Conservation (phyloP, 2,113 vertebrate species). For the Microtus oregoni region DNA sequence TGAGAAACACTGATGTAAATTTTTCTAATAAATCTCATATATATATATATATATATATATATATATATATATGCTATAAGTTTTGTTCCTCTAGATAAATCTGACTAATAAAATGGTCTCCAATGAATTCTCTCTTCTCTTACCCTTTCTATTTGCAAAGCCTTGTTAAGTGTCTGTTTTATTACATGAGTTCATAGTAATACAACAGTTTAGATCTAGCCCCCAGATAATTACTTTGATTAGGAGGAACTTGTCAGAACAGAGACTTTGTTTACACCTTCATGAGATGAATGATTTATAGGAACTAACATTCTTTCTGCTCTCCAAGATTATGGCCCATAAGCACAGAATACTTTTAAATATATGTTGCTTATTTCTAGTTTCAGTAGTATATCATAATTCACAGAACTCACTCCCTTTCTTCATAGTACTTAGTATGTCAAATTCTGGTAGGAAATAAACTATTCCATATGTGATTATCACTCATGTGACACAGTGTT, state of each 20-base stretch:
- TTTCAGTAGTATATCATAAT: slow-evolving; percentile 46
- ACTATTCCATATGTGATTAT: slow-evolving; percentile 40
- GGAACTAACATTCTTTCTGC: slow-evolving; percentile 26
- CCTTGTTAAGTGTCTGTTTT: slow-evolving; percentile 62
- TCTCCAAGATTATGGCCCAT: slow-evolving; percentile 28
- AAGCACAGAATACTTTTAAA: slow-evolving; percentile 26
- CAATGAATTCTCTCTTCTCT: background rate
- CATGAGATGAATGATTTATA: slow-evolving; percentile 53
- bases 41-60: too few species aligned
- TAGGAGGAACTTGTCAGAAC: slow-evolving; percentile 73
- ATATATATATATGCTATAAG: background rate
- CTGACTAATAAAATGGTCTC: background rate
- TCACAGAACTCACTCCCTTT: slow-evolving; percentile 15
- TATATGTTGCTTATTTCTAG: background rate
- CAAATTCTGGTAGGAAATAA: slow-evolving; percentile 38
- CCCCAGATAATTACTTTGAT: slow-evolving; percentile 60
- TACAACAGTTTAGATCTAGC: slow-evolving; percentile 51
- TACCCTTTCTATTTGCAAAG: background rate
- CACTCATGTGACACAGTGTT: slow-evolving; percentile 46
- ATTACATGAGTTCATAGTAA: background rate
- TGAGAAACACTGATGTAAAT: too few species aligned
- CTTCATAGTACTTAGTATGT: slow-evolving; percentile 21
- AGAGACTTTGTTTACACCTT: slow-evolving; percentile 58
- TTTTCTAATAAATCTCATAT: background rate
- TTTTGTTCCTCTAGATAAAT: background rate